A percentile compares a stretch with the other conserved stretches of the same genome.
phyloP scores from a whole-genome alignment of 2,797 vertebrate genomes.

The Rachycentron canadum region DNA sequence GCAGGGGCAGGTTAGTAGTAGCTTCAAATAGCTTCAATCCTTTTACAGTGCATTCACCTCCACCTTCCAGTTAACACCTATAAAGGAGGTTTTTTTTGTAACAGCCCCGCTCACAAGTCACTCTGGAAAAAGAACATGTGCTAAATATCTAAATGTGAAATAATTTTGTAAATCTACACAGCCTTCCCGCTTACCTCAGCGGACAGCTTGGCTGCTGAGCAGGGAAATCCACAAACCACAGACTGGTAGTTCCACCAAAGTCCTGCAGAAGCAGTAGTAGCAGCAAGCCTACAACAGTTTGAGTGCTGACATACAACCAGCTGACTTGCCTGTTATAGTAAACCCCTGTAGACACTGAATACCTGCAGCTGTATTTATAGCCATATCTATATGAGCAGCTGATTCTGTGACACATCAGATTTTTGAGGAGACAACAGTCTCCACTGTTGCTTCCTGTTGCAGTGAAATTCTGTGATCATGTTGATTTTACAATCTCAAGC shows the following conservation, averaged over 20 bases:
- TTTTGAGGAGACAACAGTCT: conserved; percentile 41
- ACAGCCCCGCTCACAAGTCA: conserved; percentile 4
- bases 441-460: background rate
- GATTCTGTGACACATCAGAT: conserved; percentile 59
- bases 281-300: conserved; percentile 41
- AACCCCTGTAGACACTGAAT: conserved; percentile 68
- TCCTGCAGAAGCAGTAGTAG: conserved; percentile 55
- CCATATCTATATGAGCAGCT: conserved; percentile 57
- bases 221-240: conserved; percentile 59
- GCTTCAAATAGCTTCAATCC: conserved; percentile 38
- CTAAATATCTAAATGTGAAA: conserved; percentile 30
- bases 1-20: conserved; percentile 18
- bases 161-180: conserved; percentile 6
- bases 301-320: conserved; percentile 66
- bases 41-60: conserved; percentile 14
- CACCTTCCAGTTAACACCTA: background rate
- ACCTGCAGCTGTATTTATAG: conserved; percentile 80
- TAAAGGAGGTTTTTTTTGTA: background rate
- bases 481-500: background rate
- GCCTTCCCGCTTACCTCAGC: conserved; percentile 57
- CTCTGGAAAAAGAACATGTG: conserved; percentile 14
- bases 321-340: conserved; percentile 78
- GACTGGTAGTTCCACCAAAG: conserved; percentile 47
- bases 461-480: conserved; percentile 1
- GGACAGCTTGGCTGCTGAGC: conserved; percentile 43